Conservation (phyloP, 2,888 invertebrate genomes). For the Agrochola litura region DNA sequence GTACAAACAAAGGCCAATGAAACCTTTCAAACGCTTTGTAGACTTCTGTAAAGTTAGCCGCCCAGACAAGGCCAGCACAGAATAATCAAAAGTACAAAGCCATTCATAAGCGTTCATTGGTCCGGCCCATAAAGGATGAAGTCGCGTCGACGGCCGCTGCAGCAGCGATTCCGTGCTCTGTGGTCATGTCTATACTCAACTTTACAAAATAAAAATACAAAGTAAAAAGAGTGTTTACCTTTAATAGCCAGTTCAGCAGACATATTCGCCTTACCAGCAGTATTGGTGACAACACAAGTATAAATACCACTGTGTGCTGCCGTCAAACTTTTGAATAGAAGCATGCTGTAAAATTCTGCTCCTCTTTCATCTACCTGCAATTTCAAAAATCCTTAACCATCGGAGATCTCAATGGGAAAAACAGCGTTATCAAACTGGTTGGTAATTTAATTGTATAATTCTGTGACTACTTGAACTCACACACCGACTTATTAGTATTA, state of each 20-base stretch:
- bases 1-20: neutral
- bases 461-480: no score
- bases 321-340: constrained; percentile 93
- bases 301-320: constrained; percentile 93
- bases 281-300: constrained; percentile 93
- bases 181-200: neutral
- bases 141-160: no score
- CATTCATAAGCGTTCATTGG: neutral
- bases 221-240: constrained; percentile 82
- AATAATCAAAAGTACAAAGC: neutral
- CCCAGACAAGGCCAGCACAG: neutral
- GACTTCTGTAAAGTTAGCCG: neutral
- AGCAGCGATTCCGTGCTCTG: no score
- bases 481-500: no score
- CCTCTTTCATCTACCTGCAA: constrained; percentile 92
- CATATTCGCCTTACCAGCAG: constrained; percentile 93
- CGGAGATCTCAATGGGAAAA: neutral
- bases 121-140: no score
- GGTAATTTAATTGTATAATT: no score
- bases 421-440: neutral
- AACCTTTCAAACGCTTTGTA: neutral
- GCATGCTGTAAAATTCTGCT: constrained; percentile 93
- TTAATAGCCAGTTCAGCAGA: constrained; percentile 93
- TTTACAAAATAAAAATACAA: neutral
- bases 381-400: neutral